Evolutionary conservation across 2,888 invertebrate species (phyloP).

Genomic region (Lapara coniferarum): DNA sequence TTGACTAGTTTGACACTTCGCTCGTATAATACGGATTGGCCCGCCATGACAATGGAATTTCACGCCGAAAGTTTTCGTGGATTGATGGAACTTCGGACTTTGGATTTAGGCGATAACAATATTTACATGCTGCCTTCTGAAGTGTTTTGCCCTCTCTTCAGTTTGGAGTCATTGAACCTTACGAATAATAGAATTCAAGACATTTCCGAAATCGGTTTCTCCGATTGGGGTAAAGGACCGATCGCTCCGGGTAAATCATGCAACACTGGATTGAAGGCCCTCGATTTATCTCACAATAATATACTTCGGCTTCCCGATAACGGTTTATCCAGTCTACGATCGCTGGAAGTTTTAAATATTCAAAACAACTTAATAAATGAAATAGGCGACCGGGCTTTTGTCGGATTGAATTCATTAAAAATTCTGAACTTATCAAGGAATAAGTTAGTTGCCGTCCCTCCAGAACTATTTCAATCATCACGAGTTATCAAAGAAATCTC

Average conservation of each 20-base stretch:
- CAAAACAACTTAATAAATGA: slow-evolving; percentile 90
- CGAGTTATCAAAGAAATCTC: slow-evolving; percentile 88
- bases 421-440: slow-evolving; percentile 92
- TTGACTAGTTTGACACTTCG: slow-evolving; percentile 87
- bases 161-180: slow-evolving; percentile 87
- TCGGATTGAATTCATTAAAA: slow-evolving; percentile 87
- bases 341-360: slow-evolving; percentile 87
- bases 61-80: slow-evolving; percentile 89
- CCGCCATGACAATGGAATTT: slow-evolving; percentile 90
- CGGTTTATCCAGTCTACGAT: slow-evolving; percentile 87
- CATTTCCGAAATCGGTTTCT: slow-evolving; percentile 89
- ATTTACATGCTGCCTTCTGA: slow-evolving; percentile 89
- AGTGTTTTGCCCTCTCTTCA: slow-evolving; percentile 88
- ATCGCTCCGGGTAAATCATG: slow-evolving; percentile 88
- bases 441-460: slow-evolving; percentile 90
- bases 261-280: slow-evolving; percentile 86
- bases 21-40: slow-evolving; percentile 91
- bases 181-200: slow-evolving; percentile 92
- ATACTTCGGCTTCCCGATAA: slow-evolving; percentile 87
- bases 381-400: slow-evolving; percentile 89
- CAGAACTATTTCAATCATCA: slow-evolving; percentile 89
- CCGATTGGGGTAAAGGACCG: slow-evolving; percentile 88
- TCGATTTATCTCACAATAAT: slow-evolving; percentile 90
- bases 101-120: slow-evolving; percentile 90
- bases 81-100: slow-evolving; percentile 85